Base-by-base conservation (phyloP, 92 coral and sea anemone species). In the Heliopora coerulea region DNA sequence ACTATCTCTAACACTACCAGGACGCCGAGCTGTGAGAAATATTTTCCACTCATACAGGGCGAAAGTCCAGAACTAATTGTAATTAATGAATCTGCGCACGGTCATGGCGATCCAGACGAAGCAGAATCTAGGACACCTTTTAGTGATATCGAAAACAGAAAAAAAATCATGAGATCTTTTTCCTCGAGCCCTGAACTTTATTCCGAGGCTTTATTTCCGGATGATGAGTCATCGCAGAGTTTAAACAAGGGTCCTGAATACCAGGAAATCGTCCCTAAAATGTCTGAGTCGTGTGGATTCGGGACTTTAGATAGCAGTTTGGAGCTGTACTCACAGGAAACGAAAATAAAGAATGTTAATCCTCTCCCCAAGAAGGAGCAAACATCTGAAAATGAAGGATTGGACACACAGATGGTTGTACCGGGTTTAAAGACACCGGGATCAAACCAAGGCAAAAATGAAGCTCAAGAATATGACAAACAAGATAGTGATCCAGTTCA, bases 1-100 rank as follows among this genome's bases (percentile, higher is more conserved):
- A 23, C 3, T 50, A 23, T n/a, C 17, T 17, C 58, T 50, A 17
- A n/a, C 26, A 3, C 17, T 17, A 17, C 58, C 6, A 50, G 58
- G 12, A 35, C 74, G 31, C 27, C 37, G 19, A 26, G 40, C 1
- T 17, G 32, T 26, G 50, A 18, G 56, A 18, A 31, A 33, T 11
- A 65, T 31, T 14, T 56, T 56, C 3, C 33, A 28, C 3, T 17
- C 17, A 28, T 32, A 11, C 48, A 26, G 40, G 77, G 31, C 27
- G 77, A 70, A 24, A 70, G 77, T 54, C 77, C 77, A 1, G 77
- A 70, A 50, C 35, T 70, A 63, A 70, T 70, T 13, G 3, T 28
- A 0, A 37, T 28, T 0, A 13, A 33, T 30, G 77, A 70, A 32
- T 28, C 50, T 32, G 6, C 33, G 34, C 3, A 54, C 0, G 35